phyloP scores from a whole-genome alignment of 1,140 invertebrate genomes.

The Bombus waltoni region DNA sequence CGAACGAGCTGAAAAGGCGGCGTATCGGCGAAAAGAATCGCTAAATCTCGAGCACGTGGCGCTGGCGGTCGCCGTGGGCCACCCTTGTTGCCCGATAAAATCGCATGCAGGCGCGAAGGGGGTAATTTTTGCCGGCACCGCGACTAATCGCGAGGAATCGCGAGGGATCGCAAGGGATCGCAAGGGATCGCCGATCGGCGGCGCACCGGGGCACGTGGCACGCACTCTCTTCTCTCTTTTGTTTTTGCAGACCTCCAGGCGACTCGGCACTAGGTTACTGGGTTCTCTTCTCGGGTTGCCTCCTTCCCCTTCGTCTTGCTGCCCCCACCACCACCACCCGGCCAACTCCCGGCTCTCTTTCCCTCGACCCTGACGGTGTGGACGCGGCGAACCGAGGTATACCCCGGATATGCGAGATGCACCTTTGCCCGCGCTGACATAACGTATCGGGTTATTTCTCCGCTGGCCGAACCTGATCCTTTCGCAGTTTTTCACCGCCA shows the following conservation, averaged over 20 bases:
- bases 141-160: conserved; percentile 59
- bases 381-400: conserved; percentile 36
- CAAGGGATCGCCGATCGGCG: conserved; percentile 64
- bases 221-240: conserved; percentile 77
- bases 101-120: conserved; percentile 11
- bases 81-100: conserved; percentile 47
- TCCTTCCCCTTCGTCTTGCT: conserved; percentile 65
- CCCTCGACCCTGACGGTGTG: conserved; percentile 46
- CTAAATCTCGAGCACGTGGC: conserved; percentile 16
- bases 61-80: conserved; percentile 4
- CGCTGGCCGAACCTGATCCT: background rate
- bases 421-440: conserved; percentile 38
- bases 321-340: conserved; percentile 59
- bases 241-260: conserved; percentile 80
- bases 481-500: background rate
- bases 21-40: conserved; percentile 20
- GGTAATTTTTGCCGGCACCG: conserved; percentile 44
- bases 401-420: conserved; percentile 41
- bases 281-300: conserved; percentile 74
- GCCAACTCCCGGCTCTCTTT: conserved; percentile 57
- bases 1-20: no score
- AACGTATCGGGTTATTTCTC: conserved; percentile 42
- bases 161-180: background rate
- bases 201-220: conserved; percentile 72
- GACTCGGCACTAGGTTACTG: conserved; percentile 80